Evolutionary conservation across 2,797 vertebrate species (phyloP), one percentile per base, ranked within the genome.

Genomic region (Chelon labrosus): DNA sequence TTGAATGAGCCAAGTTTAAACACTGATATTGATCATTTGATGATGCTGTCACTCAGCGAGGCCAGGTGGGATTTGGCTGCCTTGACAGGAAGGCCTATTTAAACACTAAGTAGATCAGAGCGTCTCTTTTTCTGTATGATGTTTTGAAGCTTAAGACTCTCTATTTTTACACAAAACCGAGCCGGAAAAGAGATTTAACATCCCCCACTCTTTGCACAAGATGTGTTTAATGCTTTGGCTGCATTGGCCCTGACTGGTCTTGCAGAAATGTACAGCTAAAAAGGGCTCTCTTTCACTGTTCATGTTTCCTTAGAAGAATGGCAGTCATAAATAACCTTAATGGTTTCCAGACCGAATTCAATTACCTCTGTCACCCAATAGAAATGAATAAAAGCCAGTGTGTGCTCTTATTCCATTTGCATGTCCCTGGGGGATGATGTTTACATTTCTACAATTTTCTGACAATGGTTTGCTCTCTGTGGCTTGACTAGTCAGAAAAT

Each of bases 251-350:
- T 65, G 67, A 59, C 52, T 76, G 65, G 66, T 74, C 50, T 3
- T 70, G 59, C 14, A 73, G 74, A 80, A 78, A 85, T 67, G 66
- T 69, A 79, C 60, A 66, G 69, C 44, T 72, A 65, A 73, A 69
- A 25, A 31, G 19, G 41, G 53, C 50, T 79, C 51, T 75, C 37
- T 85, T 73, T 83, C 38, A 54, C 20, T 39, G 39, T 54, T 70
- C 65, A 49, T 59, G 75, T 79, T 85, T 74, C 73, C 73, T 79
- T 63, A 59, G 63, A 75, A 79, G 75, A 81, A 70, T 85, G 59
- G 65, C 67, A 72, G 70, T 83, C 88, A 87, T 90, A 89, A 91
- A 92, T 91, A 91, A 92, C 86, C 72, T 69, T 88, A 91, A 91
- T 90, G 87, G 83, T 82, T 84, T 83, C 77, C 79, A 90, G 83